Percentiles rank a stretch among this genome's conserved stretches.
Evolutionary conservation across 2,797 vertebrate species (phyloP).

Genomic region (Poeciliopsis turneri): DNA sequence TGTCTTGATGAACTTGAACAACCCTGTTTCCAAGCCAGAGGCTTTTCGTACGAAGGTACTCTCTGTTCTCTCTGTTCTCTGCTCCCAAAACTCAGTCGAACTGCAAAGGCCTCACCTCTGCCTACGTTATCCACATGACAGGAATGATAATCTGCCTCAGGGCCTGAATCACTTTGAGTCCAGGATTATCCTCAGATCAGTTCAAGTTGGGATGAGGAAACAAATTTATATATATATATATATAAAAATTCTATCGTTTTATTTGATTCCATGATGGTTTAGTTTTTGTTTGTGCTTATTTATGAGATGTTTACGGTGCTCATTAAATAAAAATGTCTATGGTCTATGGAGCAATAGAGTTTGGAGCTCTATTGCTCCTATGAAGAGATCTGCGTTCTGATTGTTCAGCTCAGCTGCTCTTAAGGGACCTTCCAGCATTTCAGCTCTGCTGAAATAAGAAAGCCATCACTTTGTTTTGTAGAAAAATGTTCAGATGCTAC

Average conservation of each 20-base stretch:
- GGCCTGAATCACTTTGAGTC: not conserved
- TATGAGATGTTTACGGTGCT: not conserved
- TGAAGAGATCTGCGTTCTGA: not conserved
- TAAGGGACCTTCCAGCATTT: not conserved
- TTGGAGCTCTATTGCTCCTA: not conserved
- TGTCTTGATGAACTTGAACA: not conserved
- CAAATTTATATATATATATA: not conserved
- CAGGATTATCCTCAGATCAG: not conserved
- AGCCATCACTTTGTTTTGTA: not conserved
- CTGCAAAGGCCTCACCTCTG: constrained; percentile 17
- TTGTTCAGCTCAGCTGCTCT: not conserved
- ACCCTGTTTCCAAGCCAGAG: not conserved
- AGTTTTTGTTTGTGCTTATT: not conserved
- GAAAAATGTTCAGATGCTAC: not conserved
- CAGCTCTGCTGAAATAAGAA: not conserved
- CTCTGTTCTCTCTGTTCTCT: constrained; percentile 8
- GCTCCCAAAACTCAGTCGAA: not conserved
- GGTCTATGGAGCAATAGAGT: not conserved
- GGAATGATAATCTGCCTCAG: not conserved
- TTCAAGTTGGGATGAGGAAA: not conserved
- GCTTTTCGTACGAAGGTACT: not conserved
- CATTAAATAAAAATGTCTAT: not conserved
- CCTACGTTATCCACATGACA: constrained; percentile 10
- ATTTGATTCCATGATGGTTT: not conserved
- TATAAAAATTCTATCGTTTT: not conserved